A percentile compares a stretch with the other conserved stretches of the same genome.
Evolutionary conservation across 1,140 invertebrate species (phyloP).

Genomic region (Drosophila setifemur): DNA sequence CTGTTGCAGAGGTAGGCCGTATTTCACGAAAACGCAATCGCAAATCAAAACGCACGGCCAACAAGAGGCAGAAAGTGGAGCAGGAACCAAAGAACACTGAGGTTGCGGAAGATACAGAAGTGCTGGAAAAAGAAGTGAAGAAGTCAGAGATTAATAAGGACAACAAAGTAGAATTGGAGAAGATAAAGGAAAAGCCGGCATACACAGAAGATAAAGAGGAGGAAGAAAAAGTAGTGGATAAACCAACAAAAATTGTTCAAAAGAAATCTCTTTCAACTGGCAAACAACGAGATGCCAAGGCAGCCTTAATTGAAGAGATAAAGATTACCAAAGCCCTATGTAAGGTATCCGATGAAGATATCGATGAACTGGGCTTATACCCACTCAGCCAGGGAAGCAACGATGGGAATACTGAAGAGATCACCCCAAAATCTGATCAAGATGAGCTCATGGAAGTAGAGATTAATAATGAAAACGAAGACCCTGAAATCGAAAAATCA

Average conservation of each 20-base stretch:
- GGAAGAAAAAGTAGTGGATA: no score
- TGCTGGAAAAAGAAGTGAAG: not conserved
- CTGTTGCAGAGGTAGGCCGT: constrained; percentile 47
- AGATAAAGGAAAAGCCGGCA: no score
- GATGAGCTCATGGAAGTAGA: not conserved
- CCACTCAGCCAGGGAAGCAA: constrained; percentile 7
- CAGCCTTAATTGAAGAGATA: no score
- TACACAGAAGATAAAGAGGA: no score
- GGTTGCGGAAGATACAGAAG: not conserved
- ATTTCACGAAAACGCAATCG: constrained; percentile 46
- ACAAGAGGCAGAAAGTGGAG: not conserved
- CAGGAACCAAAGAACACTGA: not conserved
- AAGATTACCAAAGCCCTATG: no score
- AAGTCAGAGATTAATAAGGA: no score
- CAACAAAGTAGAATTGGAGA: no score
- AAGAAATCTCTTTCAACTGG: no score
- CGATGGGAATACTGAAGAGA: not conserved
- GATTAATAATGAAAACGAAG: not conserved
- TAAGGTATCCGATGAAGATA: not conserved
- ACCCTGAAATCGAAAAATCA: not conserved
- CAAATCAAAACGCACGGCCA: constrained; percentile 23
- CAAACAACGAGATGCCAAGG: no score
- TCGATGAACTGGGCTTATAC: constrained; percentile 28
- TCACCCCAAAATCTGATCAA: not conserved
- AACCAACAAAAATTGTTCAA: no score